Evolutionary conservation across 2,797 vertebrate genomes (phyloP).

Genomic region (Oreortyx pictus): DNA sequence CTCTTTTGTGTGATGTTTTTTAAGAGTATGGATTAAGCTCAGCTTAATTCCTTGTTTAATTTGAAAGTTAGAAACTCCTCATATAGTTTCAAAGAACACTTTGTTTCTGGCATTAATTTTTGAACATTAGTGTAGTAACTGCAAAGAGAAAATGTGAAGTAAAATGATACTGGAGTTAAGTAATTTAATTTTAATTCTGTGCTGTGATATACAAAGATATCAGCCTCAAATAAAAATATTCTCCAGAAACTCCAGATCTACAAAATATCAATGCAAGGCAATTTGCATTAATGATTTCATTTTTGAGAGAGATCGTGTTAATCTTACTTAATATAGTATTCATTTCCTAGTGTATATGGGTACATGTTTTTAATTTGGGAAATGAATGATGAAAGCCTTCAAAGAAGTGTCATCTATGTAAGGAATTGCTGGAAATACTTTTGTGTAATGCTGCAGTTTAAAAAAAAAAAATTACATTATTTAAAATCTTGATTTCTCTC

Average conservation of each 20-base stretch:
- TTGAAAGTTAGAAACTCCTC: not conserved
- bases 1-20: not conserved
- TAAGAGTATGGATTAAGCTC: not conserved
- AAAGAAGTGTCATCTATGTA: not conserved
- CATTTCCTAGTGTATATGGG: not conserved
- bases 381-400: not conserved
- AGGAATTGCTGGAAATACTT: constrained; percentile 17
- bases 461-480: not conserved
- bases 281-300: not conserved
- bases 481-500: constrained; percentile 38
- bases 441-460: constrained; percentile 5
- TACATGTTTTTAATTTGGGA: not conserved
- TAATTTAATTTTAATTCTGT: not conserved
- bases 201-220: not conserved
- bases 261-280: not conserved
- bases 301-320: not conserved
- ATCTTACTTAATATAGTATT: not conserved
- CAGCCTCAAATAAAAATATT: not conserved
- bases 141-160: not conserved
- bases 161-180: not conserved
- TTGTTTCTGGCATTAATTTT: not conserved
- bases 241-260: not conserved
- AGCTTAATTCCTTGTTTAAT: not conserved
- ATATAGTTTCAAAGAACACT: not conserved
- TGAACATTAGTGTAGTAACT: not conserved